Conservation (phyloP, 2,797 vertebrate genomes). For the Clarias pachynema region DNA sequence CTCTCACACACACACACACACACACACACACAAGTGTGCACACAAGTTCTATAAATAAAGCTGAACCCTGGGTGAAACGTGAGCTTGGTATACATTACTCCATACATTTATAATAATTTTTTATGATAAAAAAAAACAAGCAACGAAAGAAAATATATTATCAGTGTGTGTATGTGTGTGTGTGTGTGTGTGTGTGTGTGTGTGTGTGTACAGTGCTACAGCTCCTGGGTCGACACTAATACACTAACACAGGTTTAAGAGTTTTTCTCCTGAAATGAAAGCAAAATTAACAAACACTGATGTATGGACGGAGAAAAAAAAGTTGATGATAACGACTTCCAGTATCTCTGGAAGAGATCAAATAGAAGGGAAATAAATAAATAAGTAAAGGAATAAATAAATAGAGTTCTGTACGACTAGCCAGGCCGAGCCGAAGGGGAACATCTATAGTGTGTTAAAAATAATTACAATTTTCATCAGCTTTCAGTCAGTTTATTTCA, state of each 20-base stretch:
- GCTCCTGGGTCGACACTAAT: no score
- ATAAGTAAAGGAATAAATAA: background rate
- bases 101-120: background rate
- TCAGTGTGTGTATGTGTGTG: no score
- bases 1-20: background rate
- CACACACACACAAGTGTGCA: background rate
- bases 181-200: no score
- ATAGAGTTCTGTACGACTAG: background rate
- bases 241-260: background rate
- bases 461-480: background rate
- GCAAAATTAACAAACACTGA: background rate
- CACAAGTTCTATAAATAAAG: slow-evolving; percentile 22
- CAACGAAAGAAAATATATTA: no score
- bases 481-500: background rate
- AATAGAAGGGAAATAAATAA: no score
- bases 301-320: no score
- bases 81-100: background rate
- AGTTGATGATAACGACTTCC: background rate
- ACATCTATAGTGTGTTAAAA: no score
- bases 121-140: background rate
- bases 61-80: slow-evolving; percentile 2
- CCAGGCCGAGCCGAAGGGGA: background rate
- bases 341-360: no score
- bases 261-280: background rate
- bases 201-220: no score